Percentiles rank a stretch among this genome's conserved stretches.
Conservation (phyloP, 2,888 invertebrate species). For the Caenorhabditis sinica region DNA sequence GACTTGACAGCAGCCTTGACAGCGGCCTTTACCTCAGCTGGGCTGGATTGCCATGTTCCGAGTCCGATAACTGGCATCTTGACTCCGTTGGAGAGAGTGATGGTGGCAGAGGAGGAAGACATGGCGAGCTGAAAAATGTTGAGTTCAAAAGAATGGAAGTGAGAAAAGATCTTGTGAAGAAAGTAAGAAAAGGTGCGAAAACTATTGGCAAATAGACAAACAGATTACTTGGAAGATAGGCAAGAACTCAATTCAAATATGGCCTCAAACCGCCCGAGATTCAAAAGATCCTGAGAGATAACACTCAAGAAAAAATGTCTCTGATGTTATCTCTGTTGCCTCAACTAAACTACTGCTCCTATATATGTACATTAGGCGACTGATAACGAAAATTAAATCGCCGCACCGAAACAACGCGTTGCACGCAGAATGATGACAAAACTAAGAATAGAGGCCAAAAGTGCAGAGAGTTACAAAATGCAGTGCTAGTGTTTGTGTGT, state of each 20-base stretch:
- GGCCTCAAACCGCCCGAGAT: background rate
- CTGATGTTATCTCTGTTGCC: background rate
- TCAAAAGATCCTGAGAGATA: background rate
- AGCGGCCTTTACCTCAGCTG: conserved; percentile 88
- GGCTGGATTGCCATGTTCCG: conserved; percentile 83
- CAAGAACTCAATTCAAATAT: too few relatives aligned
- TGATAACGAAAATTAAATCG: conserved; percentile 37
- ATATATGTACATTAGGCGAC: conserved; percentile 1
- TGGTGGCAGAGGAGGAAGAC: conserved; percentile 43
- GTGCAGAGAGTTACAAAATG: background rate
- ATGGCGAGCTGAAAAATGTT: conserved; percentile 12
- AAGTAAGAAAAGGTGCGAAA: background rate
- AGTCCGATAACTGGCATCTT: conserved; percentile 78
- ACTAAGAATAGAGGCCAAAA: conserved; percentile 22
- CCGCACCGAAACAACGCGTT: background rate
- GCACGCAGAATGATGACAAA: conserved; percentile 41
- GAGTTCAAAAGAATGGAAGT: background rate
- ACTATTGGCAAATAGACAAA: conserved; percentile 9
- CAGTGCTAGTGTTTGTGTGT: background rate
- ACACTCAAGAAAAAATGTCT: background rate
- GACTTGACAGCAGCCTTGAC: conserved; percentile 88
- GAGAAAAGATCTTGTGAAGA: background rate
- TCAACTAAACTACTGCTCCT: background rate
- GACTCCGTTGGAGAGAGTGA: conserved; percentile 76
- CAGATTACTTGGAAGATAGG: background rate